A percentile compares a stretch with the other conserved stretches of the same genome.
These are phyloP conservation scores for Tipula vernalis DNA, from an alignment of 2,888 invertebrate genomes.

Conservation along the genomic window DNA sequence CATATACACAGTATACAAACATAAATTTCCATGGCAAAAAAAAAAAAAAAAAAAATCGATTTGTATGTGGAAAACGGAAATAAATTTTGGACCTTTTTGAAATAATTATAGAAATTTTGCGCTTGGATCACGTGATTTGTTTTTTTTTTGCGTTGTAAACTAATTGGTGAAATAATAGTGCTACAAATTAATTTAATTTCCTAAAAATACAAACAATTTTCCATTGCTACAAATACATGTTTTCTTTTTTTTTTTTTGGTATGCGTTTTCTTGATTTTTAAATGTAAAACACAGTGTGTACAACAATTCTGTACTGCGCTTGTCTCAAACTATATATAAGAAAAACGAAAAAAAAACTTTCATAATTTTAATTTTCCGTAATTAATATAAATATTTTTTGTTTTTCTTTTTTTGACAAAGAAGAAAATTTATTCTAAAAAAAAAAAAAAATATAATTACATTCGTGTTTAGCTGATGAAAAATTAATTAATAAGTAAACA, in stretches of 20 bases:
- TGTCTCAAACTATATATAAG: background rate
- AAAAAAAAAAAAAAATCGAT: background rate
- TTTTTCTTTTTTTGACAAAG: background rate
- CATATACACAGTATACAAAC: background rate
- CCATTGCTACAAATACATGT: background rate
- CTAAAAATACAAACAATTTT: background rate
- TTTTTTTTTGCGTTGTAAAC: background rate
- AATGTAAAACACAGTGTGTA: background rate
- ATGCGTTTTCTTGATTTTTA: background rate
- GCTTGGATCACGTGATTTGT: background rate
- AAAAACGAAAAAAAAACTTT: background rate
- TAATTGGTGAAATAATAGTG: background rate
- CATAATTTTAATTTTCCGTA: background rate
- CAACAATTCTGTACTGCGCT: background rate
- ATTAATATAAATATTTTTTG: background rate
- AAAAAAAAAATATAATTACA: background rate
- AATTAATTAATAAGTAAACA: background rate
- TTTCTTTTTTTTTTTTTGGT: background rate
- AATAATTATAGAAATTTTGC: background rate
- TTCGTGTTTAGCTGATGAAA: background rate
- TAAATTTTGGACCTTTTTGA: background rate
- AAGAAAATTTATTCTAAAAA: background rate
- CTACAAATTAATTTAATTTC: background rate
- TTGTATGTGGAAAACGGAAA: background rate
- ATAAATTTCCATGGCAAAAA: background rate